A percentile compares a stretch with the other conserved stretches of the same genome.
Evolutionary conservation across 1,140 invertebrate genomes (phyloP).

Genomic region (Pseudomyrmex flavicornis): DNA sequence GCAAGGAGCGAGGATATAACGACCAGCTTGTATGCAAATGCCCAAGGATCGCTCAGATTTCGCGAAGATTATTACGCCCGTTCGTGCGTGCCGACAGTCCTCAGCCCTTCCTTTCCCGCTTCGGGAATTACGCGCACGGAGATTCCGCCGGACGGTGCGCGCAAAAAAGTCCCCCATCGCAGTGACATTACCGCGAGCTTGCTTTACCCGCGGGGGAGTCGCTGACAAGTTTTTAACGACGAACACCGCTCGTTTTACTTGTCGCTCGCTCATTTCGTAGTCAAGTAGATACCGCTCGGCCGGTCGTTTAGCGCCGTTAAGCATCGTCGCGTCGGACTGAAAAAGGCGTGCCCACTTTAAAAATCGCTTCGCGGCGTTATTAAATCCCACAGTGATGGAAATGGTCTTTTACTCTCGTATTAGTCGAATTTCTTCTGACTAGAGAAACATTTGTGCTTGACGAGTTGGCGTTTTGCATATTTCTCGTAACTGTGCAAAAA

Average conservation of each 20-base stretch:
- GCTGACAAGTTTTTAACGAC: conserved; percentile 70
- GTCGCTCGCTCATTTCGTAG: conserved; percentile 18
- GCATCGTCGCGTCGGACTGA: not conserved
- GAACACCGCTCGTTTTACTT: conserved; percentile 6
- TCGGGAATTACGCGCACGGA: conserved; percentile 47
- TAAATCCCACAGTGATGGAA: not conserved
- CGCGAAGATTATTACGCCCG: conserved; percentile 61
- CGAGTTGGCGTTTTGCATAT: conserved; percentile 11
- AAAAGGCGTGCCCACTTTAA: not conserved
- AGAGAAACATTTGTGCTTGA: not conserved
- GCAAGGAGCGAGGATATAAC: conserved; percentile 53
- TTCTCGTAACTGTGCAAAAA: not conserved
- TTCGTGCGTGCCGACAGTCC: conserved; percentile 39
- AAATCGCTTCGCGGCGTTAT: conserved; percentile 1
- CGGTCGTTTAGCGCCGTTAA: conserved; percentile 1
- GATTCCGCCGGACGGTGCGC: not conserved
- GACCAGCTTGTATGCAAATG: conserved; percentile 70
- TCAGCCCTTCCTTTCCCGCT: not conserved
- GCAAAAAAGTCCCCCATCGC: not conserved
- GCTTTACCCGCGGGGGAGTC: conserved; percentile 5
- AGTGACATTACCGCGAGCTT: conserved; percentile 52
- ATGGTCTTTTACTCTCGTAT: not conserved
- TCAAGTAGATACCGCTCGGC: not conserved
- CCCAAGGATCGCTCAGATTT: conserved; percentile 53
- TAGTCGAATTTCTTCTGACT: not conserved